Conservation (phyloP, 2,797 vertebrate species). For the Streptopelia turtur region DNA sequence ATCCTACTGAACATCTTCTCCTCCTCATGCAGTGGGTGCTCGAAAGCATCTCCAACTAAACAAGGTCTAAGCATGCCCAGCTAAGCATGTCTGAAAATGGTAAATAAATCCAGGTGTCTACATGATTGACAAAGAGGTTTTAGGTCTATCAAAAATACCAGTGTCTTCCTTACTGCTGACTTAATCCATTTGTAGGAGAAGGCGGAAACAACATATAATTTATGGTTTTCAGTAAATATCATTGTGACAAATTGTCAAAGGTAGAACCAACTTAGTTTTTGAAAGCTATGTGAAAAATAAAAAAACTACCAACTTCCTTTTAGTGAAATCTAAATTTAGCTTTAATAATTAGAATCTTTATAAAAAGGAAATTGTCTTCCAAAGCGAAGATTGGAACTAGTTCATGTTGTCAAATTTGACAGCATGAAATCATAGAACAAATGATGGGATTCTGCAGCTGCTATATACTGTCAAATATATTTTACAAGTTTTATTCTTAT, state of each 20-base stretch:
- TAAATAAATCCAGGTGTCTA: not conserved
- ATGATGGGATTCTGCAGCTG: conserved; percentile 46
- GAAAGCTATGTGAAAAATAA: conserved; percentile 35
- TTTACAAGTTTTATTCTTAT: conserved; percentile 40
- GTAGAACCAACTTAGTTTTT: conserved; percentile 46
- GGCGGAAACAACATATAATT: not conserved
- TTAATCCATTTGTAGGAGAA: not conserved
- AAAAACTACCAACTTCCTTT: conserved; percentile 48
- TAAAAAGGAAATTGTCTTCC: conserved; percentile 64
- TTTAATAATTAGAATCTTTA: conserved; percentile 59
- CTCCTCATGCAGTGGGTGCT: not conserved
- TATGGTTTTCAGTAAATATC: not conserved
- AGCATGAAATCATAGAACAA: conserved; percentile 60
- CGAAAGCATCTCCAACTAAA: not conserved
- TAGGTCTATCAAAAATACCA: not conserved
- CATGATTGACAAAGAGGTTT: not conserved
- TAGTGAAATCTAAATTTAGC: conserved; percentile 58
- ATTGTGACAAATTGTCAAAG: conserved; percentile 48
- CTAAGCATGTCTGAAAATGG: not conserved
- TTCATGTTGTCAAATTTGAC: conserved; percentile 63
- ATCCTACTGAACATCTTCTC: not conserved
- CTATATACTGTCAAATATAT: conserved; percentile 60
- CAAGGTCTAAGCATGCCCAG: not conserved
- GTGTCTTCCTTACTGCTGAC: not conserved
- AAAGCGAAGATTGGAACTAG: conserved; percentile 30